Evolutionary conservation across 1,140 invertebrate genomes (phyloP), one percentile per base, ranked within the genome.

Genomic region (Pogonus chalceus): DNA sequence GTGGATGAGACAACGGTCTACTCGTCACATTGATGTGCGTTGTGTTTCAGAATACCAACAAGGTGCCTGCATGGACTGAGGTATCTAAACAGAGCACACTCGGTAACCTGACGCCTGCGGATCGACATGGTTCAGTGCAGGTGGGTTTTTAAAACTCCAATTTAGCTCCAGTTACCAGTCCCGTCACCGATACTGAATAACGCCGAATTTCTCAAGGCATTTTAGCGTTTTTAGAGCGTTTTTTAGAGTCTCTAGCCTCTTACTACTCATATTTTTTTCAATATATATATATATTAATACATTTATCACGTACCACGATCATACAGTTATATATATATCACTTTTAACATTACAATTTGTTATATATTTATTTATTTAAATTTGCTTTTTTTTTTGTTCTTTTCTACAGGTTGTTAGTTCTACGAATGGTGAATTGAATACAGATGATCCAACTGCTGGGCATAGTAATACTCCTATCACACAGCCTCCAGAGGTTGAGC

Each of bases 391-490:
- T 49, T 52, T 51, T 57, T 53, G 65, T 63, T 69, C 61, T 58
- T 76, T 65, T 49, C 74, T 79, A 7, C 79, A 96, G 90, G 93
- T 98, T 78, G 92, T 97, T 60, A 95, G 90, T 71, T 96, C 93
- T 58, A 96, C 92, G 53, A 96, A 96, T 75, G 93, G 93, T 60
- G 94, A 96, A 77, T 73, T 96, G 63, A 91, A 88, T 50, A 85
- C 88, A 61, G 94, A 96, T 73, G 93, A 97, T 76, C 92, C 92
- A 21, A 92, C 89, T 46, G 92, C 90, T 62, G 93, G 92, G 51
- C 92, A 96, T 75, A 96, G 92, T 66, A 96, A 96, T 73, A 95
- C 92, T 60, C 93, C 92, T 55, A 96, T 96, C 68, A 93, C 92
- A 56, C 87, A 88, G 68, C 85, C 85, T 61, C 86, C 89, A 71